Base-by-base conservation (phyloP, 2,888 invertebrate species). In the Cheilosia variabilis region DNA sequence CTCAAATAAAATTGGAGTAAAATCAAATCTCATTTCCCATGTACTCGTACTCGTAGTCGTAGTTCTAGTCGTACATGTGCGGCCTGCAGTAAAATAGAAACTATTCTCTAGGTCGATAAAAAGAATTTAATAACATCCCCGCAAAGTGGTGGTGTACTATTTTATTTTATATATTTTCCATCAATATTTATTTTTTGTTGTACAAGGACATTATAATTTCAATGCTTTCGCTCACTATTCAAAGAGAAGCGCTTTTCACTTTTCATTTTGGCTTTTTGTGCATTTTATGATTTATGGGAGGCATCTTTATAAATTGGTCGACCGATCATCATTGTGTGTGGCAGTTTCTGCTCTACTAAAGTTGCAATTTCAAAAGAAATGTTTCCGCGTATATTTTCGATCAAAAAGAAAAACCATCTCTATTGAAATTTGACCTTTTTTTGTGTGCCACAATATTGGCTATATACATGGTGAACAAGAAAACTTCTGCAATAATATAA, bases 311-410 rank as follows among this genome's bases (percentile, higher is more conserved):
- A 76, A 84, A 84, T 80, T 75, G 75, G 75, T 84, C 84, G 75
- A 84, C 75, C 84, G 80, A 84, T 80, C 65, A 79, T 63, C 73
- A 76, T 80, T 80, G 80, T 84, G 50, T 66, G 84, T 66, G 41
- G 34, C 60, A 75, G 75, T 80, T 80, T 84, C 65, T 71, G 75
- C 75, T 84, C 55, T 75, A 80, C 80, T 84, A 80, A 75, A 80
- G 65, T 65, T 80, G 80, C 80, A 80, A 71, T 75, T 79, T 24
- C 71, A 76, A 66, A 84, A 65, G 75, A 76, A 62, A 41, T 66
- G 27, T 13, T 24, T 45, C 13, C 9, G 15, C 22, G 24, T 13
- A 22, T 45, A 52, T 62, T 69, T 76, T 76, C 75, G 41, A 60
- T 53, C 15, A 63, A 68, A 69, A 37, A 53, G 37, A 69, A 63